These are phyloP conservation scores for Turdus rufiventris DNA, from an alignment of 2,113 vertebrate species.

Conservation along the genomic window DNA sequence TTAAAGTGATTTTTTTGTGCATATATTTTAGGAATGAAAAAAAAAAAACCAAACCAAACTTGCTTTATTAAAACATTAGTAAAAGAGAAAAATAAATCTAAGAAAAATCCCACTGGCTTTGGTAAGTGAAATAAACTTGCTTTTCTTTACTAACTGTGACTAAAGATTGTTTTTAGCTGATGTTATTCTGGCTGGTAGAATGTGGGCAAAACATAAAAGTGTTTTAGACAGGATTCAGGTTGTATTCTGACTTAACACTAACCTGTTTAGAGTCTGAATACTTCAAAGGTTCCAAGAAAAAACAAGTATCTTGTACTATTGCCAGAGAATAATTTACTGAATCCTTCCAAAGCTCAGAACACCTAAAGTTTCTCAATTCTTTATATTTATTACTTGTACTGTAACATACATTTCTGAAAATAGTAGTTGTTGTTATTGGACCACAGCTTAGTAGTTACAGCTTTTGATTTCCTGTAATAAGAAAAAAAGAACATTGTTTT, in stretches of 20 bases:
- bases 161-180: neutral
- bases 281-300: neutral
- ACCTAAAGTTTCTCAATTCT: neutral
- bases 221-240: neutral
- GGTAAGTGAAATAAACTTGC: neutral
- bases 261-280: neutral
- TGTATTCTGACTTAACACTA: neutral
- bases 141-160: neutral
- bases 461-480: neutral
- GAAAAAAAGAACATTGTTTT: neutral
- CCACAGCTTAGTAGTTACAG: neutral
- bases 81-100: neutral
- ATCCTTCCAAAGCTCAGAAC: neutral
- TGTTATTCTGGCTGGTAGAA: neutral
- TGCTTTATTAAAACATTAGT: neutral
- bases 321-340: neutral
- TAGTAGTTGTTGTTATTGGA: slow-evolving; percentile 20
- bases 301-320: neutral
- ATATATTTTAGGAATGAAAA: neutral
- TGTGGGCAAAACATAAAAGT: neutral
- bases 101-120: neutral
- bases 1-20: neutral
- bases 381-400: neutral
- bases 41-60: neutral
- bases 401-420: neutral